Percentiles rank a stretch among this genome's conserved stretches.
These are phyloP conservation scores for Palythoa caribaeorum DNA, from an alignment of 92 coral and sea anemone genomes.

Conservation along the genomic window DNA sequence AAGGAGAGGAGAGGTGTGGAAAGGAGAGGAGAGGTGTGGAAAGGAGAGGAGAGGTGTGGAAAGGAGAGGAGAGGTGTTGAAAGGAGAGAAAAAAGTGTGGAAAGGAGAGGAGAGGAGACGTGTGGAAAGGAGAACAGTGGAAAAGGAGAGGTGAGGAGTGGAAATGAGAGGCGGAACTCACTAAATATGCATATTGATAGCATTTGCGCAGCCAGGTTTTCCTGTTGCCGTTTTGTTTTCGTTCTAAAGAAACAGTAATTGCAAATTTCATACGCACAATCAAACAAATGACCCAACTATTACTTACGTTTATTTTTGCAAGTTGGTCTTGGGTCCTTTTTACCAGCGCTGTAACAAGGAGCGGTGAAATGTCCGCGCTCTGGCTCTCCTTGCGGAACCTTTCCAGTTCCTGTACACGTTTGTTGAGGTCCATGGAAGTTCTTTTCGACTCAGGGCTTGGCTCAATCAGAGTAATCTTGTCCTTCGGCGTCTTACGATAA, in stretches of 20 bases:
- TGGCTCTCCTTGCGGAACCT: slow-evolving; percentile 83
- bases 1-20: too few relatives aligned
- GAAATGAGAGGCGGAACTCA: not conserved
- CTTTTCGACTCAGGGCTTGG: slow-evolving; percentile 79
- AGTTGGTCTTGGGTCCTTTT: slow-evolving; percentile 18
- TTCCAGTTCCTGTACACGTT: slow-evolving; percentile 70
- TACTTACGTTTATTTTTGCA: not conserved
- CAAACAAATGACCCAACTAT: not conserved
- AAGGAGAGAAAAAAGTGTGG: not conserved
- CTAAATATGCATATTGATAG: not conserved
- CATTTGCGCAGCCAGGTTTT: too few relatives aligned
- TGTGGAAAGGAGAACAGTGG: not conserved
- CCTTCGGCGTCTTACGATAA: slow-evolving; percentile 73
- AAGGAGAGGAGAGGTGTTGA: too few relatives aligned
- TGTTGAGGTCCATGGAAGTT: slow-evolving; percentile 72
- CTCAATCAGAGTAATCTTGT: slow-evolving; percentile 72
- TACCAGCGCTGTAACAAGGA: slow-evolving; percentile 28
- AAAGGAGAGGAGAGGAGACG: too few relatives aligned
- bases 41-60: too few relatives aligned
- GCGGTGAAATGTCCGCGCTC: slow-evolving; percentile 45
- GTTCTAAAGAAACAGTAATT: not conserved
- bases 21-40: too few relatives aligned
- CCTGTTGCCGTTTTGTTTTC: too few relatives aligned
- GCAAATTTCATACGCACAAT: not conserved
- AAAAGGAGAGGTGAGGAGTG: not conserved